Base-by-base conservation (phyloP, 1,140 invertebrate genomes). In the Musca domestica region DNA sequence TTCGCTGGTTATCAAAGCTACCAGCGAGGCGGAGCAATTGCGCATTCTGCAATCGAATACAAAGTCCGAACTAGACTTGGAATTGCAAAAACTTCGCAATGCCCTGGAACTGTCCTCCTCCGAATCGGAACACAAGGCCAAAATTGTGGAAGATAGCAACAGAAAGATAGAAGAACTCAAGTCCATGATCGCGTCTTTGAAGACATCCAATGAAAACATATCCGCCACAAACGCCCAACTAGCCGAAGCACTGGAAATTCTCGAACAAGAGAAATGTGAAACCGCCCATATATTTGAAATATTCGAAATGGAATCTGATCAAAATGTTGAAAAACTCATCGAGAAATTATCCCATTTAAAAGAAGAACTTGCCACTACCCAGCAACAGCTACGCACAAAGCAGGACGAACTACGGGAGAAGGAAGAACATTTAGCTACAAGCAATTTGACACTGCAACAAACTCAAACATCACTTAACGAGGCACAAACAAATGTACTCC, bases 231-330 rank as follows among this genome's bases (percentile, higher is more conserved):
- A 80, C 74, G 74, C 74, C 0, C 74, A 76, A 61, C 61, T 80
- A 0, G 76, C 77, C 6, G 71, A 74, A 0, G 74, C 76, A 14
- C 64, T 80, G 30, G 75, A 78, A 22, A 67, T 74, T n/a, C 69
- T 80, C 2, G 76, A 80, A 22, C 71, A 74, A 0, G 77, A 80
- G 46, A 80, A 80, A 19, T 74, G 73, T 51, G 77, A 80, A 41
- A 80, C 74, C 2, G 74, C 76, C 15, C 72, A 80, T 51, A 80
- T 79, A n/a, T 80, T 80, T 20, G 77, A 80, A 72, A 65, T 80
- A 1, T 80, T 80, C 25, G 77, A 80, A 71, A 77, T 80, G 74
- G 77, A 80, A 67, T 66, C 76, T 2, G 77, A 80, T 56, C 74
- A 76, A 74, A 80, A 76, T 61, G 66, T 74, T 0, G 74, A 74